Evolutionary conservation across 2,888 invertebrate species (phyloP).

Genomic region (Ligdia adustata): DNA sequence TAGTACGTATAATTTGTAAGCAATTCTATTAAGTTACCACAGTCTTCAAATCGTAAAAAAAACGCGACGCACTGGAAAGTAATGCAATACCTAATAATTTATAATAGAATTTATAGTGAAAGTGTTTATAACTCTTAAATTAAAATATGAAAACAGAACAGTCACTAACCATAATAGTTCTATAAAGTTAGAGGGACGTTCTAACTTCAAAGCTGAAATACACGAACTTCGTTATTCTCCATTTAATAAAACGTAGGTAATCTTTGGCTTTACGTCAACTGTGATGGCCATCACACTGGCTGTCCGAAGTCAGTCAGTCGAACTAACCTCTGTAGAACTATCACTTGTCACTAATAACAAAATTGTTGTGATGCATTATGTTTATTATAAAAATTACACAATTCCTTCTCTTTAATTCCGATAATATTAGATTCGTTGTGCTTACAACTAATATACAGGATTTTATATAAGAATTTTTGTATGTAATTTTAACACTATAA

Average conservation of each 20-base stretch:
- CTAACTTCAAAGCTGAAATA: too few relatives aligned
- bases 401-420: conserved; percentile 10
- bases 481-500: conserved; percentile 12
- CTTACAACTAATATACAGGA: conserved; percentile 12
- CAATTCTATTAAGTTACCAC: conserved; percentile 12
- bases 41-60: conserved; percentile 13
- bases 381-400: conserved; percentile 9
- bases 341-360: too few relatives aligned
- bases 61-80: conserved; percentile 1
- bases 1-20: conserved; percentile 18
- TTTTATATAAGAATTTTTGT: not conserved
- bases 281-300: too few relatives aligned
- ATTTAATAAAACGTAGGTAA: too few relatives aligned
- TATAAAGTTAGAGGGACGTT: too few relatives aligned
- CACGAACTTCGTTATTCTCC: too few relatives aligned
- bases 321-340: too few relatives aligned
- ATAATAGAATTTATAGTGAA: not conserved
- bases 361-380: conserved; percentile 5
- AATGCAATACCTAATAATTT: not conserved
- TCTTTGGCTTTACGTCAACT: too few relatives aligned
- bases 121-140: conserved; percentile 10
- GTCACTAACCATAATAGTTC: conserved; percentile 1
- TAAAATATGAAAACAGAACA: conserved; percentile 16
- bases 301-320: too few relatives aligned
- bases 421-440: conserved; percentile 14